phyloP scores from a whole-genome alignment of 2,888 invertebrate genomes.

The Eupithecia centaureata region DNA sequence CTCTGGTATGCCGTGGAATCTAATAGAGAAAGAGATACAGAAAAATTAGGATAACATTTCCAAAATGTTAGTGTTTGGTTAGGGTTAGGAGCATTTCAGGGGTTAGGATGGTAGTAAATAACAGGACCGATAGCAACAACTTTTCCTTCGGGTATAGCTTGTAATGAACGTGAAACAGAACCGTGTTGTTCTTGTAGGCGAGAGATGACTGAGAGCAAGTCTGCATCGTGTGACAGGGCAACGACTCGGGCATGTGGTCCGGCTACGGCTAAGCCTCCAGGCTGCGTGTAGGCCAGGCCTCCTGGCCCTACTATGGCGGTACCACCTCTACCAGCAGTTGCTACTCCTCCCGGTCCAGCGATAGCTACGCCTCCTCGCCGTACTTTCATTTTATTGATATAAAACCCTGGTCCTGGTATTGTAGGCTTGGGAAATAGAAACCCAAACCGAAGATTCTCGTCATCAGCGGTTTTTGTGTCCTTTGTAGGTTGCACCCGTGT shows the following conservation, averaged over 20 bases:
- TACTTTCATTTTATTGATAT: constrained; percentile 88
- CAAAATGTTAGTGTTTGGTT: constrained; percentile 41
- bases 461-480: constrained; percentile 54
- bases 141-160: constrained; percentile 86
- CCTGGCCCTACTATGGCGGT: constrained; percentile 92
- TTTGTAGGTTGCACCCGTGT: constrained; percentile 52
- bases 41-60: constrained; percentile 47
- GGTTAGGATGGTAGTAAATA: constrained; percentile 85
- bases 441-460: constrained; percentile 46
- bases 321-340: constrained; percentile 91
- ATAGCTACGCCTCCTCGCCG: constrained; percentile 91
- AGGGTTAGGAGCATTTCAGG: constrained; percentile 57
- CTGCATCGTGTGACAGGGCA: constrained; percentile 85
- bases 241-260: constrained; percentile 89
- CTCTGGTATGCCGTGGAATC: constrained; percentile 63
- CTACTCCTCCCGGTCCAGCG: constrained; percentile 92
- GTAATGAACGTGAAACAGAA: constrained; percentile 68
- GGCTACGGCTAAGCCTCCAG: constrained; percentile 89
- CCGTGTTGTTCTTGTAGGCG: constrained; percentile 70
- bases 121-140: constrained; percentile 90
- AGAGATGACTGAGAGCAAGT: constrained; percentile 82
- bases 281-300: constrained; percentile 89
- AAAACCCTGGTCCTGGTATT: constrained; percentile 85
- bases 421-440: constrained; percentile 54
- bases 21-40: constrained; percentile 67